Base-by-base conservation (phyloP, 2,797 vertebrate genomes). In the Perodicticus potto region DNA sequence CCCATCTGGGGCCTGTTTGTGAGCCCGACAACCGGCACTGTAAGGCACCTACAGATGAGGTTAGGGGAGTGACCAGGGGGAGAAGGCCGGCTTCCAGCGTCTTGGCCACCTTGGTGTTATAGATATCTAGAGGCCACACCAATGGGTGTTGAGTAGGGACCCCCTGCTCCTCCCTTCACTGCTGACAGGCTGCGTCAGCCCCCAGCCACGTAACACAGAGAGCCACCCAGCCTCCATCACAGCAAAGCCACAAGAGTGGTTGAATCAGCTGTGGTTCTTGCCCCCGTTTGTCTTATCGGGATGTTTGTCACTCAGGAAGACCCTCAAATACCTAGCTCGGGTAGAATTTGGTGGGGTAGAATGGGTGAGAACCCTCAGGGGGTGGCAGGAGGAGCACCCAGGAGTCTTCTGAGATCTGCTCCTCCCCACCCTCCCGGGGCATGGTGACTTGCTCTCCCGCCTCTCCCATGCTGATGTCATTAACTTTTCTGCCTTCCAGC, bases 401-500 rank as follows among this genome's bases (percentile, higher is more conserved):
- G 7, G 72, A 72, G 43, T 57, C 65, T n/a, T 55, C 32, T 8
- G 5, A 73, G 49, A 32, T 40, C 53, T n/a, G 14, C 55, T n/a
- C 3, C 27, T 49, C n/a, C 32, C 34, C 34, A 12, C 4, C 63
- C 57, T 37, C 27, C 20, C 72, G 13, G 73, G 45, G 3, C 73
- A 4, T 37, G 32, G 32, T 16, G 7, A n/a, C 55, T 43, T 59
- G n/a, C 23, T 43, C 29, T 34, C 16, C 17, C 2, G 3, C 25
- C 49, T 49, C 49, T 49, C 49, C 49, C 25, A 2, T 32, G n/a
- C 67, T 95, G 84, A 96, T 27, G 4, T 97, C 95, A 37, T 97
- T 94, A 82, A 96, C 96, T 97, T 80, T 86, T 89, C 86, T 90
- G 63, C 73, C 37, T 97, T 82, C 34, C 98, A 99, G 99, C 99